phyloP scores from a whole-genome alignment of 2,797 vertebrate genomes.

The Brachymystax lenok region DNA sequence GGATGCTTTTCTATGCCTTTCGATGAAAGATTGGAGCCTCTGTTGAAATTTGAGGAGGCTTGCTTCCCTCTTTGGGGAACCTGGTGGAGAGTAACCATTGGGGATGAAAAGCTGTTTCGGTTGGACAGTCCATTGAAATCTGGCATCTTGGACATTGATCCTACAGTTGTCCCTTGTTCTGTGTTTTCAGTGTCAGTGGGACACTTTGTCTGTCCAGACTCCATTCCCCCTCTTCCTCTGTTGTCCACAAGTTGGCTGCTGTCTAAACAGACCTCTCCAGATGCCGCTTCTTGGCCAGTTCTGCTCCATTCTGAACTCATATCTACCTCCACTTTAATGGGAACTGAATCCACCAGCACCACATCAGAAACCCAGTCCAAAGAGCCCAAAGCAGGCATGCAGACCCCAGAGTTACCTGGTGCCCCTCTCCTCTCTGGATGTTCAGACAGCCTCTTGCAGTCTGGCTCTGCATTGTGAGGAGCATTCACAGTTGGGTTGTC shows the following conservation, averaged over 20 bases:
- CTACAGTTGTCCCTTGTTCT: background rate
- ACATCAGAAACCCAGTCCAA: slow-evolving; percentile 26
- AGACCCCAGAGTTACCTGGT: background rate
- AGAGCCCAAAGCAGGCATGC: background rate
- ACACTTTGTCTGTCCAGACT: background rate
- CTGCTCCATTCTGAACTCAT: slow-evolving; percentile 22
- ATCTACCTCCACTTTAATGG: slow-evolving; percentile 33
- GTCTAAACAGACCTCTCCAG: background rate
- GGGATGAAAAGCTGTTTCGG: background rate
- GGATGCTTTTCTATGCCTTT: background rate
- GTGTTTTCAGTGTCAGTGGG: background rate
- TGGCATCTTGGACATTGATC: background rate
- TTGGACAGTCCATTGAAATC: background rate
- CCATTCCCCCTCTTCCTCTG: background rate
- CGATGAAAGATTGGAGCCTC: background rate
- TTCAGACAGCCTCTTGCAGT: background rate
- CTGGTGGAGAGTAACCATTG: background rate
- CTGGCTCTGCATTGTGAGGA: background rate
- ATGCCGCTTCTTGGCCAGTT: background rate
- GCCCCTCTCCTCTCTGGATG: background rate
- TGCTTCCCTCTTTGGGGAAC: background rate
- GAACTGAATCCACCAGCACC: slow-evolving; percentile 10
- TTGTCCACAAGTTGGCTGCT: background rate
- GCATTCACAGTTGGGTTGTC: background rate
- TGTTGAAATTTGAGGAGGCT: background rate